Conservation (phyloP, 1,140 invertebrate species). For the Pemphigus obesinymphae region DNA sequence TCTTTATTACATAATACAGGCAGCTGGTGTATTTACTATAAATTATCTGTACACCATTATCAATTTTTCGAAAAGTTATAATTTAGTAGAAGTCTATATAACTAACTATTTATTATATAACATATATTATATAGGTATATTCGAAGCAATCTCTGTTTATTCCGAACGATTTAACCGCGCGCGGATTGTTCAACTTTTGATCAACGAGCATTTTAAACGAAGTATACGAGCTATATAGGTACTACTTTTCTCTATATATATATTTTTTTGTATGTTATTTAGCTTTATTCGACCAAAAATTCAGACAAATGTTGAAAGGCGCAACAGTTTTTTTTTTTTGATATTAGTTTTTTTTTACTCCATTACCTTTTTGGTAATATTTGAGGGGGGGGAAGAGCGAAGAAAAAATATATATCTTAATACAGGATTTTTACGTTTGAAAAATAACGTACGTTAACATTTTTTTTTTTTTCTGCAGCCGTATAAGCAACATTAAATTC, state of each 20-base stretch:
- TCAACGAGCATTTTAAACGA: conserved; percentile 1
- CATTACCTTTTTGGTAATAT: conserved; percentile 1
- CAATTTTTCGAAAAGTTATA: not conserved
- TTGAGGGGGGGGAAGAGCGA: not conserved
- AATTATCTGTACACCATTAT: not conserved
- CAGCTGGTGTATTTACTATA: no score
- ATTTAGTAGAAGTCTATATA: not conserved
- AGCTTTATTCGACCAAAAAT: conserved; percentile 10
- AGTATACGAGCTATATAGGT: not conserved
- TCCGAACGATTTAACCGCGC: not conserved
- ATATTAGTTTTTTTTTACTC: conserved; percentile 7
- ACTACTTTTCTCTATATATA: no score
- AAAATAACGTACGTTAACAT: not conserved
- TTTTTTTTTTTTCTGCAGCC: not conserved
- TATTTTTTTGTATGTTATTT: not conserved
- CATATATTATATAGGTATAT: no score
- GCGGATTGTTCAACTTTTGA: not conserved
- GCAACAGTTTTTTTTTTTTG: not conserved
- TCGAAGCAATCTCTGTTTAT: not conserved
- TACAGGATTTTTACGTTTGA: not conserved
- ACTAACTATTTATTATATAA: no score
- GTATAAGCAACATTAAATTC: conserved; percentile 1
- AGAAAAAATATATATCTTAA: not conserved
- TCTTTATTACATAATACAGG: no score
- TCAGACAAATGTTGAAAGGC: not conserved